Evolutionary conservation across 2,888 invertebrate species (phyloP).

Genomic region (Sphaeridia pumilis): DNA sequence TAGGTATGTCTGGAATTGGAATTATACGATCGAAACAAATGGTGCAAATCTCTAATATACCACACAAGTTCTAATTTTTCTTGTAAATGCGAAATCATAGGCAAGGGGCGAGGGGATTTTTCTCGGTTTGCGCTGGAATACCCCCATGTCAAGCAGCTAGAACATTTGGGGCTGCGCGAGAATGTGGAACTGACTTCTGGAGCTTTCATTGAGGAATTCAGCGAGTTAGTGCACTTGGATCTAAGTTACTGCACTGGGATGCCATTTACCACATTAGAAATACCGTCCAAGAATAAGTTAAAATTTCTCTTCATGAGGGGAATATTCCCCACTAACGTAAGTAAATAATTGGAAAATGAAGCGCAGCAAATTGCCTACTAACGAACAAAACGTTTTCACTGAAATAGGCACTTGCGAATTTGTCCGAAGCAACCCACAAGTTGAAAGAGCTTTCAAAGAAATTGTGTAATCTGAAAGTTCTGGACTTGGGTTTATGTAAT

Average conservation of each 20-base stretch:
- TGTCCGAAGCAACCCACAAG: background rate
- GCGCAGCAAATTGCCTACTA: background rate
- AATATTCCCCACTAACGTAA: constrained; percentile 17
- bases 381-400: background rate
- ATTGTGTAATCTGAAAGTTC: constrained; percentile 5
- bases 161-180: constrained; percentile 13
- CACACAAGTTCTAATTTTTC: no score
- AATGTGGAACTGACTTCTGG: constrained; percentile 8
- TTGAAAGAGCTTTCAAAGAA: background rate
- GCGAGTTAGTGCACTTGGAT: constrained; percentile 13
- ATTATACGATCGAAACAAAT: no score
- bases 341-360: background rate
- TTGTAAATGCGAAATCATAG: no score
- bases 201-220: constrained; percentile 8
- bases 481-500: constrained; percentile 16
- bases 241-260: constrained; percentile 8
- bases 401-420: background rate
- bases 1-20: no score
- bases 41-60: no score
- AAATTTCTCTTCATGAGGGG: constrained; percentile 16
- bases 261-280: constrained; percentile 6
- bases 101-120: no score
- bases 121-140: no score
- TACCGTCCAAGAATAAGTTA: constrained; percentile 3
- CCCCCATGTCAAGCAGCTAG: background rate